A percentile compares a stretch with the other conserved stretches of the same genome.
Evolutionary conservation across 2,797 vertebrate genomes (phyloP).

Genomic region (Arnoldichthys spilopterus): DNA sequence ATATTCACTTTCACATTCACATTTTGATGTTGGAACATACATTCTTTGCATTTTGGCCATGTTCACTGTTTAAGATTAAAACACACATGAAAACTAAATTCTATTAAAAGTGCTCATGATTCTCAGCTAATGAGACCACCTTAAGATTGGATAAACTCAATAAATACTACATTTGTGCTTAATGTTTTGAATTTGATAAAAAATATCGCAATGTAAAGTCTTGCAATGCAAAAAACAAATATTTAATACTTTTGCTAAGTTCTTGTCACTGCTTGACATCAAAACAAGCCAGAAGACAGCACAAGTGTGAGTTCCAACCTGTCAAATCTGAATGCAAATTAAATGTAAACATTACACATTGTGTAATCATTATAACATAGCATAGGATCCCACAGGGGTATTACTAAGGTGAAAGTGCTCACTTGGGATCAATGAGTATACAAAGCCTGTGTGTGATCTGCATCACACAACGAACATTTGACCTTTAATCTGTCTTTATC

Average conservation of each 20-base stretch:
- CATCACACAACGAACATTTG: neutral
- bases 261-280: neutral
- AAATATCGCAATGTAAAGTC: neutral
- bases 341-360: neutral
- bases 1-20: too few species aligned
- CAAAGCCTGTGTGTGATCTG: neutral
- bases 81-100: too few species aligned
- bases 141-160: too few species aligned
- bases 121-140: too few species aligned
- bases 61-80: too few species aligned
- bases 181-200: too few species aligned
- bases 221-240: neutral
- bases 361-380: neutral
- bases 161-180: too few species aligned
- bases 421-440: neutral
- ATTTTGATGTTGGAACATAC: too few species aligned
- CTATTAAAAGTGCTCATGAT: too few species aligned
- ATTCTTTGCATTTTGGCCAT: too few species aligned
- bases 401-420: neutral
- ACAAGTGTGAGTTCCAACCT: neutral
- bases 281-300: neutral
- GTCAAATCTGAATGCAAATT: neutral
- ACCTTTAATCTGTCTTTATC: slow-evolving; percentile 27
- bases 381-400: neutral
- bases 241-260: neutral